Conservation (phyloP, 1,140 invertebrate genomes). For the Zaprionus camerounensis region DNA sequence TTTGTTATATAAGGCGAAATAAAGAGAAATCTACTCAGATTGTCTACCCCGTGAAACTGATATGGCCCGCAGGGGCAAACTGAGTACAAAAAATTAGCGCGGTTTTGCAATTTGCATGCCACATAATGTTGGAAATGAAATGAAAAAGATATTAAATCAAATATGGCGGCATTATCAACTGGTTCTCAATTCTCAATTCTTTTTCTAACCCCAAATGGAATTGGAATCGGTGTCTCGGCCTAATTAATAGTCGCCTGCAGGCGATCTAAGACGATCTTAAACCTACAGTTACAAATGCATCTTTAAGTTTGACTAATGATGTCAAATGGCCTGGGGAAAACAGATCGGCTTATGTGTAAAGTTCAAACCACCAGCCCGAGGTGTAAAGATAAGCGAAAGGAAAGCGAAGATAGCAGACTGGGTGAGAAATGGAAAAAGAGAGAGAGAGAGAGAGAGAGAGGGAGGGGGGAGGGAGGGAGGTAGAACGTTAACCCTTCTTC, state of each 20-base stretch:
- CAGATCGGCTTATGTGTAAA: slow-evolving; percentile 76
- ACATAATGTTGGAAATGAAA: slow-evolving; percentile 32
- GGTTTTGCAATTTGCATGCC: slow-evolving; percentile 81
- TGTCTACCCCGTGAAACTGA: slow-evolving; percentile 58
- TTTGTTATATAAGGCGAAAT: slow-evolving; percentile 68
- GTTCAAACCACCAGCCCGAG: slow-evolving; percentile 70
- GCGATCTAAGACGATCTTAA: slow-evolving; percentile 35
- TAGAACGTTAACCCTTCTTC: not conserved
- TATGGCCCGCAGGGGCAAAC: slow-evolving; percentile 49
- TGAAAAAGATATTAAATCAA: slow-evolving; percentile 55
- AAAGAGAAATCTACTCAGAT: slow-evolving; percentile 7
- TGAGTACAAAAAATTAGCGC: slow-evolving; percentile 67
- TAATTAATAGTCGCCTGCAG: slow-evolving; percentile 68
- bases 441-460: not conserved
- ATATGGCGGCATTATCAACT: slow-evolving; percentile 53
- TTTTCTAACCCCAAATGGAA: slow-evolving; percentile 45
- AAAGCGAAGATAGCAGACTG: not conserved
- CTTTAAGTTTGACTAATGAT: slow-evolving; percentile 82
- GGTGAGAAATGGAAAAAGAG: not conserved
- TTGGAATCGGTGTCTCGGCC: slow-evolving; percentile 36
- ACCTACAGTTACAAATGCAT: slow-evolving; percentile 70
- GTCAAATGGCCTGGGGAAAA: slow-evolving; percentile 54
- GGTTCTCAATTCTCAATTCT: slow-evolving; percentile 14
- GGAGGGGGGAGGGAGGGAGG: not conserved
- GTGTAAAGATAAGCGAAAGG: slow-evolving; percentile 39